These are phyloP conservation scores for Thecocarcelia acutangulata DNA, from an alignment of 2,888 invertebrate species.

Conservation along the genomic window DNA sequence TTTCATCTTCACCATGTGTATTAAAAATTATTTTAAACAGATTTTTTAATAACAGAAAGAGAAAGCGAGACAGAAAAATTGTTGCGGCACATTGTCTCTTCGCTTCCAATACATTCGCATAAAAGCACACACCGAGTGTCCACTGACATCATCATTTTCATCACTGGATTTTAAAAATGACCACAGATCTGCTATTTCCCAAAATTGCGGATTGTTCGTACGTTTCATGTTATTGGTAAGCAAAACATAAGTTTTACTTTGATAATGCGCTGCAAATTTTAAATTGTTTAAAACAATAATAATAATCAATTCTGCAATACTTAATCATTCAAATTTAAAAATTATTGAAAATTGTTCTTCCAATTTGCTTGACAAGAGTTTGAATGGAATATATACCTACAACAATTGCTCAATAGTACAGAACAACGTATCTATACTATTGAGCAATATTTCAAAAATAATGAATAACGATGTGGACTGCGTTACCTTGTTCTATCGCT, in stretches of 20 bases:
- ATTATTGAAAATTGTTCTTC: no score
- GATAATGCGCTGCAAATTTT: no score
- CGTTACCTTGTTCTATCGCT: no score
- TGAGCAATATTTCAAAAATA: no score
- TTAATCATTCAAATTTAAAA: no score
- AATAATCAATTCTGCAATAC: no score
- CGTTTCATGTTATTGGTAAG: slow-evolving; percentile 93
- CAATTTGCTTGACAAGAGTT: no score
- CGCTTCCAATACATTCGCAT: slow-evolving; percentile 2
- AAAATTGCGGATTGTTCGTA: slow-evolving; percentile 91
- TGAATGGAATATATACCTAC: no score
- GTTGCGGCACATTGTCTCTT: slow-evolving; percentile 31
- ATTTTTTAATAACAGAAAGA: slow-evolving; percentile 12
- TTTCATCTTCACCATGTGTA: background rate
- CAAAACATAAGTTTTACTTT: slow-evolving; percentile 1
- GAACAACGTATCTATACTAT: no score
- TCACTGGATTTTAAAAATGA: slow-evolving; percentile 74
- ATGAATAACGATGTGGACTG: no score
- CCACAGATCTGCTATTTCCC: slow-evolving; percentile 84
- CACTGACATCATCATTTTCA: slow-evolving; percentile 67
- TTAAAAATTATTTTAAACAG: slow-evolving; percentile 23
- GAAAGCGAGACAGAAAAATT: slow-evolving; percentile 45
- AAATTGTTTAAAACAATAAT: no score
- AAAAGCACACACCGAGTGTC: slow-evolving; percentile 50
- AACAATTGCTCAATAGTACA: no score